phyloP scores from a whole-genome alignment of 2,888 invertebrate genomes.

The Drosophila pegasa region DNA sequence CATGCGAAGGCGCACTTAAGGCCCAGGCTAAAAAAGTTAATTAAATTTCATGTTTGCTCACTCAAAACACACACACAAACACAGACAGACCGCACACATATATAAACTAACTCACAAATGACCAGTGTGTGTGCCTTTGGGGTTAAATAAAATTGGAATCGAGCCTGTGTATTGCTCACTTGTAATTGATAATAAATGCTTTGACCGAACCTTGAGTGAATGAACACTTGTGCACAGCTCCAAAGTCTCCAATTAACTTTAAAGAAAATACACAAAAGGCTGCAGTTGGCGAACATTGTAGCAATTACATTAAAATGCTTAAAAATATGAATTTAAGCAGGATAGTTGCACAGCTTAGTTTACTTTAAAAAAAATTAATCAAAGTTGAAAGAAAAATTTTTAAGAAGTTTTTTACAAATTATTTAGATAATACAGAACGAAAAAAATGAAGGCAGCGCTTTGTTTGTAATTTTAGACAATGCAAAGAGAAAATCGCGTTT shows the following conservation, averaged over 20 bases:
- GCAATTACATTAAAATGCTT: too few relatives aligned
- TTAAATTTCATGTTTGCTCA: slow-evolving; percentile 75
- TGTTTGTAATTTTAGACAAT: too few relatives aligned
- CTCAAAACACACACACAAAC: slow-evolving; percentile 26
- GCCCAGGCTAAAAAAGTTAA: slow-evolving; percentile 61
- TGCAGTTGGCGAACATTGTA: background rate
- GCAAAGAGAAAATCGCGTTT: too few relatives aligned
- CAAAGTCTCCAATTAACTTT: background rate
- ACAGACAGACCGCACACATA: background rate
- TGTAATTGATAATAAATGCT: slow-evolving; percentile 33
- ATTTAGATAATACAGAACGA: too few relatives aligned
- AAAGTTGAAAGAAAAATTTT: too few relatives aligned
- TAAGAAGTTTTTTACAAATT: too few relatives aligned
- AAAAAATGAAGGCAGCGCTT: too few relatives aligned
- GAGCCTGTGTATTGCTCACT: slow-evolving; percentile 25
- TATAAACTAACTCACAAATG: slow-evolving; percentile 16
- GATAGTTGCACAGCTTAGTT: too few relatives aligned
- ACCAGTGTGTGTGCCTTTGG: slow-evolving; percentile 24
- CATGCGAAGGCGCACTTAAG: background rate
- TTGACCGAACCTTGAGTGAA: background rate
- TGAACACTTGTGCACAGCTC: background rate
- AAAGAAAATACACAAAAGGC: background rate
- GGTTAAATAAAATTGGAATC: slow-evolving; percentile 15
- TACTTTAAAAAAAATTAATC: too few relatives aligned
- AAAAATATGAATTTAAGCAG: too few relatives aligned